Percentiles rank a stretch among this genome's conserved stretches.
phyloP scores from a whole-genome alignment of 2,888 invertebrate species.

The Aelia acuminata region DNA sequence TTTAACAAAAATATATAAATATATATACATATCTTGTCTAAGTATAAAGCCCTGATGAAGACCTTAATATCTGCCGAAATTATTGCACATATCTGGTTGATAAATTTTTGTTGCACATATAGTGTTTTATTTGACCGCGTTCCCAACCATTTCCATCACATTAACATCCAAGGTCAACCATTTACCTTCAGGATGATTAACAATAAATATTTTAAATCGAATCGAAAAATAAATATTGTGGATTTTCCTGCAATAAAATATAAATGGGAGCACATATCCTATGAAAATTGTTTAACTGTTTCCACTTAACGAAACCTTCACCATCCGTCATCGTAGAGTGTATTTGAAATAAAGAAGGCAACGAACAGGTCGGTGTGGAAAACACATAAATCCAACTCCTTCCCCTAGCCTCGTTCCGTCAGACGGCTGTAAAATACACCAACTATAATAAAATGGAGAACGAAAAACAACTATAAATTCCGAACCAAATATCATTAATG shows the following conservation, averaged over 20 bases:
- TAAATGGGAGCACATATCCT: background rate
- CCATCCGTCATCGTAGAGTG: background rate
- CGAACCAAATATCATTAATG: conserved; percentile 18
- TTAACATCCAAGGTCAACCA: too few species aligned
- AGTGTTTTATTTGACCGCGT: too few species aligned
- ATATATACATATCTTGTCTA: too few species aligned
- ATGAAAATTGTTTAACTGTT: background rate
- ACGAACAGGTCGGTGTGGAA: background rate
- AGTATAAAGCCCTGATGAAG: too few species aligned
- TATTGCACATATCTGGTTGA: too few species aligned
- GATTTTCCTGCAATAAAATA: background rate
- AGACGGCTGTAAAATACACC: background rate
- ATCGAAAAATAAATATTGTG: background rate
- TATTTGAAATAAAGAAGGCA: conserved; percentile 1
- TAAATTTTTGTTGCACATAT: too few species aligned
- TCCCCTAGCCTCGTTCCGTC: conserved; percentile 21
- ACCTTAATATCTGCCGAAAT: too few species aligned
- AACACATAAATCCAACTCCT: conserved; percentile 25
- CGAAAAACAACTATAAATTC: conserved; percentile 43
- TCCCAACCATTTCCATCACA: too few species aligned
- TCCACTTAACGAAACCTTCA: background rate
- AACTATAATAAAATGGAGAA: conserved; percentile 22
- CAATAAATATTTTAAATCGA: background rate
- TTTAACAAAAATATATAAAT: too few species aligned
- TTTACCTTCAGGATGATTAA: too few species aligned